Base-by-base conservation (phyloP, 2,797 vertebrate species). In the Artibeus lituratus region DNA sequence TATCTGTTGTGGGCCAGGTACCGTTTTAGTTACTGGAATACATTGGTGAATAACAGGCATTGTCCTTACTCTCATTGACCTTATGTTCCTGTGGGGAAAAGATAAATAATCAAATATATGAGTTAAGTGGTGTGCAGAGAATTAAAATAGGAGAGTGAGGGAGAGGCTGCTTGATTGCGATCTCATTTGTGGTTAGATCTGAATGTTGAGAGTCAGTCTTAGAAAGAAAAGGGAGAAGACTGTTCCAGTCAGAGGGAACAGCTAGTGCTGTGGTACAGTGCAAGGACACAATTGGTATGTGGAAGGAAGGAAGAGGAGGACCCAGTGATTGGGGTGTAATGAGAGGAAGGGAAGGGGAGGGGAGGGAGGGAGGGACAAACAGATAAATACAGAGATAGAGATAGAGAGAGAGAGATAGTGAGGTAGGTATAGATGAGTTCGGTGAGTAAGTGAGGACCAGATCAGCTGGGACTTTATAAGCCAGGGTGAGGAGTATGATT, bases 61-160 rank as follows among this genome's bases (percentile, higher is more conserved):
- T 10, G 12, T 83, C 18, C 32, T 39, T 88, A 4, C 19, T 89
- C 3, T 73, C 70, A 37, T 59, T 96, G 62, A 74, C 42, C 14
- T 81, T 94, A 67, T 24, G 18, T 93, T 93, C 86, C 10, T 90
- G 10, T 82, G 49, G 53, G 49, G 49, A 57, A 44, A 35, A 91
- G 44, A 53, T 72, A 82, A 47, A 18, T 87, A 91, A 77, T 81
- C 32, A 91, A 76, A 72, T 86, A n/a, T 2, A 57, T 55, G 10
- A 87, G 3, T 90, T 80, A 72, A 92, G 11, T 91, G 65, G 83
- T 92, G 19, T 90, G 37, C 21, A 86, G 55, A 92, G 49, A 94
- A 89, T 84, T 87, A 65, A 95, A 83, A 65, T 53, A 53, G 74
- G 47, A 49, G 49, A 77, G 74, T 37, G 49, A 77, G 51, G 74